Evolutionary conservation across 2,113 vertebrate genomes (phyloP), one percentile per base, ranked within the genome.

Genomic region (Silurus meridionalis): DNA sequence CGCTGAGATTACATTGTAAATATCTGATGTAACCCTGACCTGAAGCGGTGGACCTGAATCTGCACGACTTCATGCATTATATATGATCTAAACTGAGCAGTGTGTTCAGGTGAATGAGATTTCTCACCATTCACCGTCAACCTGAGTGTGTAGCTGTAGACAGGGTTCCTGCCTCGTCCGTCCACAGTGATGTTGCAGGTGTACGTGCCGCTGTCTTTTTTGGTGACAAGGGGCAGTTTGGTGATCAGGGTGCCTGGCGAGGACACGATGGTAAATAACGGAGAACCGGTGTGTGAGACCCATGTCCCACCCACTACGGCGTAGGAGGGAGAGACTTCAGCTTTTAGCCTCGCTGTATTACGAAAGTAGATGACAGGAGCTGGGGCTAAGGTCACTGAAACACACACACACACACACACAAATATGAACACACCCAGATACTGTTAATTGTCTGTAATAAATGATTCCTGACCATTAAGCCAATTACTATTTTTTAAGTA

Each of bases 201-300:
- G 64, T 94, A 95, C 74, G 48, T 8, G 37, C 94, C 95, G 0
- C 3, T 23, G 79, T 95, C 93, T 0, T 0, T 66, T 17, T 0
- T 21, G 53, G 63, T 75, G 79, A 94, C 57, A 60, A 25, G 87
- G 5, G 95, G 94, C 79, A 95, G 88, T 89, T 95, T 95, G 81
- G 93, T 84, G 67, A 91, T 58, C 81, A 91, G 86, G 0, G 79
- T 89, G 71, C 89, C 89, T 1, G 8, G 85, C 23, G 28, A 8
- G 8, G 25, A 80, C 8, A 37, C 86, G 81, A 92, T 90, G 0
- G 84, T 92, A 71, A 82, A 92, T 81, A 95, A 85, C 8, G 85
- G 61, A 48, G 17, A 15, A 6, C 90, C 90, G 0, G 61, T 78
- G 6, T 92, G 93, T 21, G 93, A 83, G 8, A 61, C 25, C 95